These are phyloP conservation scores for Sylvietta virens DNA, from an alignment of 2,113 vertebrate genomes.

Conservation along the genomic window DNA sequence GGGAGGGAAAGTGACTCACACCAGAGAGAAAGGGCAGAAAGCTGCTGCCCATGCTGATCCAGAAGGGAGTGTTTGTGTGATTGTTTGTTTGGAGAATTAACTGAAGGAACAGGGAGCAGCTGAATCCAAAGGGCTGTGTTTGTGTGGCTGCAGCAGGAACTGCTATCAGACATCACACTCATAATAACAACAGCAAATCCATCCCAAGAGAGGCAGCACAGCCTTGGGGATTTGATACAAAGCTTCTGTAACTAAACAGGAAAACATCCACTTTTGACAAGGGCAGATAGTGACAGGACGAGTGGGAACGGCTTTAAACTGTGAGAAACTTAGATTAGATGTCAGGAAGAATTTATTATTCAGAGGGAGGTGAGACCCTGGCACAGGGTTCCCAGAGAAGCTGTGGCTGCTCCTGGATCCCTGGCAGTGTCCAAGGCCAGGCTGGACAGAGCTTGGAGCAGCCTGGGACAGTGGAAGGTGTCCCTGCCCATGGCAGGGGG, in stretches of 20 bases:
- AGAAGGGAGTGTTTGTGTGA: background rate
- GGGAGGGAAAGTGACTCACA: background rate
- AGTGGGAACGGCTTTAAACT: background rate
- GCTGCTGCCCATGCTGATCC: background rate
- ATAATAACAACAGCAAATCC: background rate
- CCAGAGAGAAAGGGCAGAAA: background rate
- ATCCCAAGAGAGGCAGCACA: background rate
- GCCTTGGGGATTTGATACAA: background rate
- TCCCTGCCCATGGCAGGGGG: background rate
- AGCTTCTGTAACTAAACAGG: background rate
- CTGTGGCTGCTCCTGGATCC: background rate
- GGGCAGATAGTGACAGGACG: background rate
- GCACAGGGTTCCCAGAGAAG: background rate
- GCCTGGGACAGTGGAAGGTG: rapidly evolving
- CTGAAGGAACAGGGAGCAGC: background rate
- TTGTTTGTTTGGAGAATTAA: background rate
- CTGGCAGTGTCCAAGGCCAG: background rate
- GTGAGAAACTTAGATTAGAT: background rate
- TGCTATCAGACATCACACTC: background rate
- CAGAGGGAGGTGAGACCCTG: background rate
- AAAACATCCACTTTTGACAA: background rate
- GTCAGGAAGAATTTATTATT: background rate
- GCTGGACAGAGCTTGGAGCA: rapidly evolving
- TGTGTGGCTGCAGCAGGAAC: background rate
- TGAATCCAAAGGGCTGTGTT: background rate